Base-by-base conservation (phyloP, 2,797 vertebrate species). In the Pelochelys cantorii region DNA sequence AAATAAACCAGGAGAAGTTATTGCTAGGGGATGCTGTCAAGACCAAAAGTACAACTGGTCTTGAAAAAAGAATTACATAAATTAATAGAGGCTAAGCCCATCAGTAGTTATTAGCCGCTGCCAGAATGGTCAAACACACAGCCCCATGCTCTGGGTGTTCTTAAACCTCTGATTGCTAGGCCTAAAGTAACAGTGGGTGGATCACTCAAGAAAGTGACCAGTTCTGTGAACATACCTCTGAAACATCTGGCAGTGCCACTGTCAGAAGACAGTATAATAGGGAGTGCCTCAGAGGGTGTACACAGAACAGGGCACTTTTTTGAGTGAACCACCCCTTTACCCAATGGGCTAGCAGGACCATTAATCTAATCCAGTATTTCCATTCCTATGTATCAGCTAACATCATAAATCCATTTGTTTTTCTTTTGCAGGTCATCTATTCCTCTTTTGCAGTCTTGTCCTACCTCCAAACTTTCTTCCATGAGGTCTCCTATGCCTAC, bases 381-480 rank as follows among this genome's bases (percentile, higher is more conserved):
- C 27, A 10, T 0, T 10, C 0, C 0, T 42, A 53, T 7, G 34
- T 79, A 87, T 84, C 27, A 15, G 60, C 60, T 48, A 23, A 37
- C 37, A 65, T 9, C 48, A 52, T 9, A 85, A 93, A 9, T 4
- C 56, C 27, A 5, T 7, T 23, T 14, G n/a, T 68, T 54, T n/a
- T 53, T 17, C 1, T 1, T 10, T 15, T 29, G 74, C 12, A 17
- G 42, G 20, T 23, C 68, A 71, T 10, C 1, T 71, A 11, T 4
- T 12, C 1, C 0, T 54, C 42, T 42, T 34, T 6, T 3, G 2
- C 22, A 23, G 9, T 85, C n/a, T 52, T 37, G 1, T 18, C 80
- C 11, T 11, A 20, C 0, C 2, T 3, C 65, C 23, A 4, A 0
- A 42, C 18, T 20, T 11, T 37, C 34, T 37, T 71, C 18, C 68